Base-by-base conservation (phyloP, 2,113 vertebrate genomes). In the Sinocyclocheilus rhinocerous region DNA sequence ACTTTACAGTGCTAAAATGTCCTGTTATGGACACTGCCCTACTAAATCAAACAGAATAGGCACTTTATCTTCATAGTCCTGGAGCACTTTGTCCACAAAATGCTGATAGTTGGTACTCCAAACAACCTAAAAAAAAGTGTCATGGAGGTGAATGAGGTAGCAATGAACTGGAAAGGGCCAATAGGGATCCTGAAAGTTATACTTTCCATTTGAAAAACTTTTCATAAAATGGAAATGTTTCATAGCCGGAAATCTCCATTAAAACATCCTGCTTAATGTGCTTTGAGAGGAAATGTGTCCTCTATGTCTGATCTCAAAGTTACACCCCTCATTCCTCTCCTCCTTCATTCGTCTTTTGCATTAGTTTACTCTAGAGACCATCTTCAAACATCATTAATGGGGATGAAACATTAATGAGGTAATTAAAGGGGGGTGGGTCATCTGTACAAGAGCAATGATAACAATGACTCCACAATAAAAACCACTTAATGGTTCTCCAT, bases 371-470 rank as follows among this genome's bases (percentile, higher is more conserved):
- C 90, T 83, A 84, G 91, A 92, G 90, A 92, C 84, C 61, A 50
- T 81, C 24, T 16, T 69, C 86, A 92, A 88, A 91, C 90, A 92
- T 91, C 89, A 89, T 94, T 94, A 93, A 90, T 20, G 76, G 88
- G 76, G 83, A 89, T 81, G 89, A 93, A 90, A 92, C 92, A 91
- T 92, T 92, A 92, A 92, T 88, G 85, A 85, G 87, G 89, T 91
- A 91, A 94, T 93, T 93, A 92, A 3, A 90, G 73, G n/a, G 76
- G 87, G 84, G 59, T 67, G 87, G 92, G 91, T 92, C 88, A 90
- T 89, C 88, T 45, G 81, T 65, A 87, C 87, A 89, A 83, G 90
- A 85, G 69, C 70, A 72, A 26, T 86, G 89, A 50, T 26, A 78
- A 67, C 79, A 79, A 81, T 70, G 48, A 48, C 10, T 39, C 85